Conservation (phyloP, 1,140 invertebrate genomes). For the Atta cephalotes region DNA sequence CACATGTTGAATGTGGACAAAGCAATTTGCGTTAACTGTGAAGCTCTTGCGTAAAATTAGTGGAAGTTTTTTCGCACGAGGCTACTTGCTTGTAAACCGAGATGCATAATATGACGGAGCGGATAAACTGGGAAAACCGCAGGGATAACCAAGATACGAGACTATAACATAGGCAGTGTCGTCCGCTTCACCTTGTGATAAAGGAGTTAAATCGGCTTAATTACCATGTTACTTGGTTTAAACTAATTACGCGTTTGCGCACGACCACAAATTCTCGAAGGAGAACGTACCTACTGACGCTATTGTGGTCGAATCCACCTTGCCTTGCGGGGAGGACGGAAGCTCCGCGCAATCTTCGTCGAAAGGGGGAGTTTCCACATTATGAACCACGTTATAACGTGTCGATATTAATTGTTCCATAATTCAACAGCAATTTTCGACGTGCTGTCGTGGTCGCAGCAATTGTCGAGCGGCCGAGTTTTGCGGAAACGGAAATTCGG, state of each 20-base stretch:
- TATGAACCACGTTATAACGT: background rate
- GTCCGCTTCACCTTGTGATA: constrained; percentile 62
- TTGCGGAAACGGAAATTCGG: constrained; percentile 41
- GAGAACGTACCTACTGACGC: constrained; percentile 52
- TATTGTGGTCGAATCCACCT: constrained; percentile 61
- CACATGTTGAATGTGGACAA: background rate
- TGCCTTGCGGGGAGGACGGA: background rate
- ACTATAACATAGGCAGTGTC: constrained; percentile 27
- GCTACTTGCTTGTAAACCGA: background rate
- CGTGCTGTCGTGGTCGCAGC: constrained; percentile 3
- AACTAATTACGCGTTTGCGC: constrained; percentile 72
- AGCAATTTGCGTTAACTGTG: background rate
- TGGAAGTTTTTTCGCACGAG: background rate
- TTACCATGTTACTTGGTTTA: constrained; percentile 71
- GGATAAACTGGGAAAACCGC: constrained; percentile 48
- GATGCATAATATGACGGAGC: constrained; percentile 4
- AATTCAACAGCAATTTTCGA: constrained; percentile 50
- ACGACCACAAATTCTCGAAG: constrained; percentile 67
- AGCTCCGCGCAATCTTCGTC: constrained; percentile 7
- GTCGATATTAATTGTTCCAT: constrained; percentile 32
- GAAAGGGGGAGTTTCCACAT: background rate
- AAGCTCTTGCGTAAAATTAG: background rate
- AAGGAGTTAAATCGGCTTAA: constrained; percentile 72
- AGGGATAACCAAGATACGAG: constrained; percentile 41
- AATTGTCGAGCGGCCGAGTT: constrained; percentile 31